phyloP scores from a whole-genome alignment of 2,797 vertebrate species.

The Cossypha dichroa region DNA sequence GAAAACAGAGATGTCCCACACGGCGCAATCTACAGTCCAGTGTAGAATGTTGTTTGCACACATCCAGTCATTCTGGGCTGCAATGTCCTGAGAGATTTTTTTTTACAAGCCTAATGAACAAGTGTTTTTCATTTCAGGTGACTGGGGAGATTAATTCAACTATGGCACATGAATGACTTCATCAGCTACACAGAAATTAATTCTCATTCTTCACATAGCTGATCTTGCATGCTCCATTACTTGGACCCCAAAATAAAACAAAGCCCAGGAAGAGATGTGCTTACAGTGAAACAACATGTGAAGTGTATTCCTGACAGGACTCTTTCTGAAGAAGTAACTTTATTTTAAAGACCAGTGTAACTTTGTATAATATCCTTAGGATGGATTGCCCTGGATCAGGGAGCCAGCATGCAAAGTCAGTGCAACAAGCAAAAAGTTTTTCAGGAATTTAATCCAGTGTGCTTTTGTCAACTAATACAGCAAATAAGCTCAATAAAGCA shows the following conservation, averaged over 20 bases:
- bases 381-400: neutral
- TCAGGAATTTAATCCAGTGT: neutral
- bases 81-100: neutral
- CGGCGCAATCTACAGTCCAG: neutral
- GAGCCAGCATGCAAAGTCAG: neutral
- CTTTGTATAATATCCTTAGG: neutral
- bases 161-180: conserved; percentile 35
- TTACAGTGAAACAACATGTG: neutral
- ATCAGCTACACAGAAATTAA: conserved; percentile 36
- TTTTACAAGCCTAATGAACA: conserved; percentile 37
- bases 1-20: neutral
- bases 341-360: neutral
- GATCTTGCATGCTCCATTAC: neutral
- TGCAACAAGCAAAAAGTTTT: neutral
- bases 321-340: neutral
- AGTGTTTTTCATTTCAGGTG: conserved; percentile 58
- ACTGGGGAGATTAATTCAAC: conserved; percentile 39
- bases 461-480: neutral
- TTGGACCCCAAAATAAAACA: neutral
- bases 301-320: neutral
- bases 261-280: neutral
- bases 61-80: neutral
- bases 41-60: neutral
- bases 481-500: neutral
- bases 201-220: conserved; percentile 28